A percentile compares a stretch with the other conserved stretches of the same genome.
Conservation (phyloP, 1,140 invertebrate genomes). For the Vanessa atalanta region DNA sequence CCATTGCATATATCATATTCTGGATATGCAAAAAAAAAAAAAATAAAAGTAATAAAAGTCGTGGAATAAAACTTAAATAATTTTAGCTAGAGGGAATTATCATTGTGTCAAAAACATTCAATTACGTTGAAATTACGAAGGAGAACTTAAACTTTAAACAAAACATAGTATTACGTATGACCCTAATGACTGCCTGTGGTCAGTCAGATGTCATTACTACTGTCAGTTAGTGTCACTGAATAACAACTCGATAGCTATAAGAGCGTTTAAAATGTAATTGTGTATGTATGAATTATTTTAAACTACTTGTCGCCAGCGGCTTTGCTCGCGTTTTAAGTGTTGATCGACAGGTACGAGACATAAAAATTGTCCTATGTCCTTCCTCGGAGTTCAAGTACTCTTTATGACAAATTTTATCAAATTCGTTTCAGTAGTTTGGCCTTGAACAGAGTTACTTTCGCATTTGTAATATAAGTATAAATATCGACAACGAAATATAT, state of each 20-base stretch:
- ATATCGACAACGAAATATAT: too few species aligned
- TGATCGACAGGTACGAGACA: too few species aligned
- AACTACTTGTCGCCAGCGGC: too few species aligned
- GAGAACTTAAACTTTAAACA: constrained; percentile 14
- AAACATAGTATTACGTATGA: constrained; percentile 13
- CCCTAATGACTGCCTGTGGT: constrained; percentile 27
- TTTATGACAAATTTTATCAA: too few species aligned
- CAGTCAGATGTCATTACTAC: constrained; percentile 18
- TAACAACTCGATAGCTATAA: constrained; percentile 22
- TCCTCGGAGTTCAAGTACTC: too few species aligned
- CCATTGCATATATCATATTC: too few species aligned
- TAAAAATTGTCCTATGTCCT: too few species aligned
- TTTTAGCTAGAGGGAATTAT: constrained; percentile 11
- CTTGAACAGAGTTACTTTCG: too few species aligned
- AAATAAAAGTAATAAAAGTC: too few species aligned
- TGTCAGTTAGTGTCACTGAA: constrained; percentile 25
- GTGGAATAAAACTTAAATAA: not conserved
- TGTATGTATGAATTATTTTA: not conserved
- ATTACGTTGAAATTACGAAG: not conserved
- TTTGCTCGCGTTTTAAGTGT: not conserved
- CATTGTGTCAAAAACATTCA: constrained; percentile 11
- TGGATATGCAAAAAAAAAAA: too few species aligned
- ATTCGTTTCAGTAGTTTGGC: too few species aligned
- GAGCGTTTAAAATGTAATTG: constrained; percentile 14
- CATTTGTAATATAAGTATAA: too few species aligned